Evolutionary conservation across 2,113 vertebrate genomes (phyloP), one percentile per base, ranked within the genome.

Genomic region (Gavialis gangeticus): DNA sequence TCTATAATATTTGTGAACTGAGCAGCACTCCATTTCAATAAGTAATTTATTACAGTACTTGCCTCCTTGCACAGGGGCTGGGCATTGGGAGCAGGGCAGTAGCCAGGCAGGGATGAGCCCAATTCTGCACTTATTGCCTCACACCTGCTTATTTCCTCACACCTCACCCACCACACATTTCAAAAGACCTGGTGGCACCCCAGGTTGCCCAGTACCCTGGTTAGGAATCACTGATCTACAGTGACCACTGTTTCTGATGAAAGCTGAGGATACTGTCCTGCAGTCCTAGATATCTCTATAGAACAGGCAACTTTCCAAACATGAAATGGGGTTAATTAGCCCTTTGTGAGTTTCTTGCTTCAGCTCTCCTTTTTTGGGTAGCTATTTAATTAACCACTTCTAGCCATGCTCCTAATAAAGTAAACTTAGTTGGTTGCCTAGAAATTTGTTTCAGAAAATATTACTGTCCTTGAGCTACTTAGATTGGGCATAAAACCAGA

Each of bases 191-290:
- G 46, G 46, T 37, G 37, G 37, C 37, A 5, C 37, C 37, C 37
- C 37, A 37, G 37, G 37, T 37, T 37, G 37, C 37, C 37, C 37
- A 37, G 37, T 37, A 37, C 46, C 46, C 46, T 46, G 46, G 46
- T 46, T 46, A 46, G 46, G 46, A 46, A 46, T 46, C 46, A 46
- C 3, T 24, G 22, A 21, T 3, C 6, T 11, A 56, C 6, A 60
- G 25, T 22, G 83, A 56, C 14, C 27, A 1, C 2, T 0, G 2
- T n/a, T 27, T 55, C 66, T 11, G n/a, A 2, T 0, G 19, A 34
- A 5, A 79, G 12, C 4, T 0, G 0, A 21, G 46, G 4, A 5
- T 9, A 24, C 4, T 3, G 1, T 25, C 30, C 12, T 7, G 14
- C 25, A 11, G 8, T 4, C 4, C 24, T 19, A 28, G 22, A 1